Evolutionary conservation across 2,888 invertebrate genomes (phyloP).

Genomic region (Volucella inflata): DNA sequence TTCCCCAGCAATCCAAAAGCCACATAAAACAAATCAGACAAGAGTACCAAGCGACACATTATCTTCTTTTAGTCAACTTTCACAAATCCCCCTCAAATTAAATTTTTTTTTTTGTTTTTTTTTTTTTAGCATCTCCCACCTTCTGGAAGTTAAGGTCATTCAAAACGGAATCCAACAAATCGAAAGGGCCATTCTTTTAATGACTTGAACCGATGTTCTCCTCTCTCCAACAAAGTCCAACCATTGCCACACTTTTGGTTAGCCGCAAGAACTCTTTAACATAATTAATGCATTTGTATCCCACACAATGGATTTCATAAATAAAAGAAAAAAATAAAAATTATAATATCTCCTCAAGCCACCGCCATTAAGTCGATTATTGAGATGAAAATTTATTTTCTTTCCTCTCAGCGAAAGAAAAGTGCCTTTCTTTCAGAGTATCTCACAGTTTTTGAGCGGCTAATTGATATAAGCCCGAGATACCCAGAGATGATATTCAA

Average conservation of each 20-base stretch:
- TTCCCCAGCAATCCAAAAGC: too few species aligned
- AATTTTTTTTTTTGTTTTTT: too few species aligned
- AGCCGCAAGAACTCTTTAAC: slow-evolving; percentile 64
- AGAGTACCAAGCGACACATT: too few species aligned
- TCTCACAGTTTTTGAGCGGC: slow-evolving; percentile 64
- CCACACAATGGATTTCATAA: slow-evolving; percentile 68
- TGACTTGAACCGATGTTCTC: neutral
- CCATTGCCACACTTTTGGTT: slow-evolving; percentile 45
- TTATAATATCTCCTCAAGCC: slow-evolving; percentile 63
- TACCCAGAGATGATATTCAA: slow-evolving; percentile 57
- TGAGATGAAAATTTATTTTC: slow-evolving; percentile 67
- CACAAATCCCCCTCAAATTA: too few species aligned
- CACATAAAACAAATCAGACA: too few species aligned
- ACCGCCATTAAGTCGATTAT: slow-evolving; percentile 73
- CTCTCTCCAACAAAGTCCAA: slow-evolving; percentile 18
- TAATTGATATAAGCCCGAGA: slow-evolving; percentile 72
- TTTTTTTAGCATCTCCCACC: too few species aligned
- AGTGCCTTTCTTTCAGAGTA: slow-evolving; percentile 27
- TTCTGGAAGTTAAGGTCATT: too few species aligned
- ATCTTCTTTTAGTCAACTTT: too few species aligned
- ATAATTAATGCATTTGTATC: slow-evolving; percentile 75
- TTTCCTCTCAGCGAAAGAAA: neutral
- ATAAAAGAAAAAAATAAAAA: slow-evolving; percentile 47
- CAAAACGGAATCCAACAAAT: too few species aligned
- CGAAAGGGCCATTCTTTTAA: too few species aligned